Evolutionary conservation across 2,113 vertebrate species (phyloP).

Genomic region (Ramphastos sulfuratus): DNA sequence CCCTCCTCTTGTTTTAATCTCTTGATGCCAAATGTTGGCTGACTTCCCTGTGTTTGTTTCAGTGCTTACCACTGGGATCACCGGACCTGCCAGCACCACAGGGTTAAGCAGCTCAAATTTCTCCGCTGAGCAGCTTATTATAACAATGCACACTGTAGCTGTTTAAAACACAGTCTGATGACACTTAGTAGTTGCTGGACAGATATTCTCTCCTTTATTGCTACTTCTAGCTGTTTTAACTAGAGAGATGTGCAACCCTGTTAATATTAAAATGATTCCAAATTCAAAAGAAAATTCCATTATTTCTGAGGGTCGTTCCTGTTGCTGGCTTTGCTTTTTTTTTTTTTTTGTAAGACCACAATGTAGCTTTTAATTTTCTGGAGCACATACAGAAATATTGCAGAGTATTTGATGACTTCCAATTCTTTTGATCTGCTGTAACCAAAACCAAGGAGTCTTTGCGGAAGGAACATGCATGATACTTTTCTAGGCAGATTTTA

Average conservation of each 20-base stretch:
- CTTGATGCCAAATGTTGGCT: constrained; percentile 69
- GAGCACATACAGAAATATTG: background rate
- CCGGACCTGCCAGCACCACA: constrained; percentile 69
- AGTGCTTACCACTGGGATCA: constrained; percentile 66
- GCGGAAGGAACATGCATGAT: background rate
- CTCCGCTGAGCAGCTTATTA: constrained; percentile 70
- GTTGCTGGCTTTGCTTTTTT: background rate
- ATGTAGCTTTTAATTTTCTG: background rate
- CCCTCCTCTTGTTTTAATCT: constrained; percentile 65
- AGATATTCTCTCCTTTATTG: constrained; percentile 43
- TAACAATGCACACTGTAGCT: constrained; percentile 63
- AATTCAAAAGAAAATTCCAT: background rate
- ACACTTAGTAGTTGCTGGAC: constrained; percentile 53
- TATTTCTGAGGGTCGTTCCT: background rate
- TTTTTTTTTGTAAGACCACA: background rate
- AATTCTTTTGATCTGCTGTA: background rate
- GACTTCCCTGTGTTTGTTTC: constrained; percentile 73
- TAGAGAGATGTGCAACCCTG: background rate
- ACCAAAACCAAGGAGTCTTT: background rate
- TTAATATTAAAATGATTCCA: background rate
- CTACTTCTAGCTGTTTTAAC: constrained; percentile 16
- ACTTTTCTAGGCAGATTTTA: background rate
- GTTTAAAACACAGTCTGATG: constrained; percentile 62
- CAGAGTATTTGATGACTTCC: background rate
- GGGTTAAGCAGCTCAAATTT: constrained; percentile 77